Percentiles rank a stretch among this genome's conserved stretches.
These are phyloP conservation scores for Zosterops borbonicus DNA, from an alignment of 2,113 vertebrate species.

Conservation along the genomic window DNA sequence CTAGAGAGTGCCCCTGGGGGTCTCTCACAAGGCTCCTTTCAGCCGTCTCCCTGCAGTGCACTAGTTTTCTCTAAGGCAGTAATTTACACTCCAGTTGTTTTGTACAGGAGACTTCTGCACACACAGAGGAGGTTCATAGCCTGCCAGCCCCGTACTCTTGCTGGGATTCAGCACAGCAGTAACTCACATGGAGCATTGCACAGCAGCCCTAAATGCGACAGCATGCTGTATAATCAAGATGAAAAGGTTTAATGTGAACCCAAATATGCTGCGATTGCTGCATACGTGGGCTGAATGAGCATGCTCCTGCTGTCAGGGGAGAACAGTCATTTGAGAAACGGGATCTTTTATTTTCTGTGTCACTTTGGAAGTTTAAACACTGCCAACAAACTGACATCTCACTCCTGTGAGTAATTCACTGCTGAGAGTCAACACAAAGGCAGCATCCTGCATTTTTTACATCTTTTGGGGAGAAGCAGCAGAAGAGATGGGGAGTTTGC, in stretches of 20 bases:
- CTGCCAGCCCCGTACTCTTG: background rate
- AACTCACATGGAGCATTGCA: background rate
- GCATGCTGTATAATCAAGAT: conserved; percentile 29
- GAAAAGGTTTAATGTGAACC: conserved; percentile 35
- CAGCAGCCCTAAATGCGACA: background rate
- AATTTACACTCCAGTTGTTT: background rate
- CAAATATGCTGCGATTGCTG: background rate
- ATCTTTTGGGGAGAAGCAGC: background rate
- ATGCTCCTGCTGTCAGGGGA: background rate
- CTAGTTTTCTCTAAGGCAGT: background rate
- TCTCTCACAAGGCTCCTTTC: background rate
- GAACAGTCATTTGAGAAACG: background rate
- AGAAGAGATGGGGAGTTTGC: background rate
- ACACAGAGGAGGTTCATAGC: background rate
- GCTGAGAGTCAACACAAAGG: background rate
- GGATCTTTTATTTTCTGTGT: conserved; percentile 24
- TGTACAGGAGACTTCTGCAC: background rate
- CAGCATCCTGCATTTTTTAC: background rate
- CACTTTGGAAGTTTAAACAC: background rate
- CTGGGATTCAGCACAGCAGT: conserved; percentile 1
- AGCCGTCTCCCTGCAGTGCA: background rate
- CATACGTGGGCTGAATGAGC: background rate
- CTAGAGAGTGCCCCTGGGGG: background rate
- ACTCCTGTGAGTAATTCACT: background rate
- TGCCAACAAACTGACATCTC: conserved; percentile 21